Conservation (phyloP, 1,140 invertebrate genomes). For the Caerostris extrusa region DNA sequence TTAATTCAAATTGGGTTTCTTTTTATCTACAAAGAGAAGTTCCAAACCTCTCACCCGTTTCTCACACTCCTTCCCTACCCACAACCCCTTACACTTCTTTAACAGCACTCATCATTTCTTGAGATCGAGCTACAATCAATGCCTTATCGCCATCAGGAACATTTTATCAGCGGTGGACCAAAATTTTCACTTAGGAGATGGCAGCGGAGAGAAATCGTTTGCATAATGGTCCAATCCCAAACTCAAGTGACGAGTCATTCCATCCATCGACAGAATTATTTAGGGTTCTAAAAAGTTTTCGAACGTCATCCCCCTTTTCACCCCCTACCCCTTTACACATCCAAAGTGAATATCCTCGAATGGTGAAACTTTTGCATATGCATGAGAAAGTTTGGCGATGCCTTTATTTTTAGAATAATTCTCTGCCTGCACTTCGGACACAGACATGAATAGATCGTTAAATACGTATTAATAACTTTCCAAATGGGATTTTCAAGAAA, state of each 20-base stretch:
- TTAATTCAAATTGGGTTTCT: no score
- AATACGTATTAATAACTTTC: conserved; percentile 57
- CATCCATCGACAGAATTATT: not conserved
- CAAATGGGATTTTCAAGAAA: conserved; percentile 1
- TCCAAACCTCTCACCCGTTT: not conserved
- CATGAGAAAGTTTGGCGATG: conserved; percentile 28
- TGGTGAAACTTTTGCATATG: conserved; percentile 52
- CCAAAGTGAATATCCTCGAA: conserved; percentile 1
- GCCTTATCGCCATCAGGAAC: conserved; percentile 10
- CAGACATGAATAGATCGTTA: not conserved
- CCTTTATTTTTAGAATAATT: conserved; percentile 39
- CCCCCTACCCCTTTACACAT: not conserved
- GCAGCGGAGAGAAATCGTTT: not conserved
- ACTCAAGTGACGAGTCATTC: not conserved
- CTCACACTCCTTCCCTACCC: not conserved
- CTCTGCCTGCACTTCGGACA: not conserved
- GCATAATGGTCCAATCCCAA: conserved; percentile 9
- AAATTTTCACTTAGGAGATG: conserved; percentile 9
- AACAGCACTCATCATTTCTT: not conserved
- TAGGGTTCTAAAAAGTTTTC: not conserved
- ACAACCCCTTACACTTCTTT: not conserved
- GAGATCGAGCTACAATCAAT: conserved; percentile 6
- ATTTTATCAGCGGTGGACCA: not conserved
- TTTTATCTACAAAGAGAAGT: no score
- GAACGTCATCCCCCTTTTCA: not conserved